phyloP scores from a whole-genome alignment of 2,888 invertebrate genomes.

The Drosophila affinis region DNA sequence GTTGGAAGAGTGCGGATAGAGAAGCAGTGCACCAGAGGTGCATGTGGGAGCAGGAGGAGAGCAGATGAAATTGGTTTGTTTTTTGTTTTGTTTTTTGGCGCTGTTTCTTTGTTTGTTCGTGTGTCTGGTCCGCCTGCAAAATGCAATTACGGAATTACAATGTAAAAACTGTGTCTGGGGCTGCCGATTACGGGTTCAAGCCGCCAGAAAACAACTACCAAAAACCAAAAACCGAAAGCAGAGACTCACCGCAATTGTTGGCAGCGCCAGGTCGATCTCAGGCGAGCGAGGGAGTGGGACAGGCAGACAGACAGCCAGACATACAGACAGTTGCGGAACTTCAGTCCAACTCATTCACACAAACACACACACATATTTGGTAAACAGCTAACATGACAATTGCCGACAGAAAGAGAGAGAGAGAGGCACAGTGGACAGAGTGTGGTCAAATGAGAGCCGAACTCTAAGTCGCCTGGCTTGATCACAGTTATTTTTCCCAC shows the following conservation, averaged over 20 bases:
- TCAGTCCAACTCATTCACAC: slow-evolving; percentile 53
- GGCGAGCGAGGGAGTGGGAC: slow-evolving; percentile 15
- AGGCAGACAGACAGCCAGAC: slow-evolving; percentile 20
- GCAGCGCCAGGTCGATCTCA: slow-evolving; percentile 47
- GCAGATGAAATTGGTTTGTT: slow-evolving; percentile 32
- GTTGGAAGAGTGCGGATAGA: neutral
- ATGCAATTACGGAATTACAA: slow-evolving; percentile 74
- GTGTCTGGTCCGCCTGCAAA: slow-evolving; percentile 36
- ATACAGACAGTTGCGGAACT: slow-evolving; percentile 56
- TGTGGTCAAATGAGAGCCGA: slow-evolving; percentile 14
- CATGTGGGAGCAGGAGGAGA: too few species aligned
- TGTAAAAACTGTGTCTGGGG: slow-evolving; percentile 57
- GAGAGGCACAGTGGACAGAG: slow-evolving; percentile 32
- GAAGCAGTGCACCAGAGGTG: neutral
- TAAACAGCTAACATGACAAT: slow-evolving; percentile 52
- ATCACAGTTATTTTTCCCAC: neutral
- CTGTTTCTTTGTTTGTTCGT: slow-evolving; percentile 32
- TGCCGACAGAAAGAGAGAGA: slow-evolving; percentile 38
- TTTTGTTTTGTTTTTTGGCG: neutral
- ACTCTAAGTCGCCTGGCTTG: neutral
- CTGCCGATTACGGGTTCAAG: slow-evolving; percentile 58
- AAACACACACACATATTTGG: slow-evolving; percentile 33
- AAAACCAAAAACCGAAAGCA: slow-evolving; percentile 38
- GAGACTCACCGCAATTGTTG: slow-evolving; percentile 48
- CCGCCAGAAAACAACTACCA: slow-evolving; percentile 42